These are phyloP conservation scores for Sclerurus mexicanus DNA, from an alignment of 2,113 vertebrate species.

Conservation along the genomic window DNA sequence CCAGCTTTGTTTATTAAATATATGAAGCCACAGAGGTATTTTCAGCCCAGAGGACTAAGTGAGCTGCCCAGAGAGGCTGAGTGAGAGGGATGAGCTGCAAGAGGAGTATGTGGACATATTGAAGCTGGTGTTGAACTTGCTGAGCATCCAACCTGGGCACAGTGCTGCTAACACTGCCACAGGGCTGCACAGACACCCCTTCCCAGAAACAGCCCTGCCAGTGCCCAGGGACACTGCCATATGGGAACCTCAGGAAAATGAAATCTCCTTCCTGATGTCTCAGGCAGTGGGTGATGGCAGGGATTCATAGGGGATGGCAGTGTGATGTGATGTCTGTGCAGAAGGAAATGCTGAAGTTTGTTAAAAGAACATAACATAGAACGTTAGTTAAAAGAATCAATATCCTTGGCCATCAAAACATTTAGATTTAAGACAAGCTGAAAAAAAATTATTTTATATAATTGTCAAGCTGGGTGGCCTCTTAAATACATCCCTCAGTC, in stretches of 20 bases:
- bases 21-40: not conserved
- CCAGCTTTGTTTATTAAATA: not conserved
- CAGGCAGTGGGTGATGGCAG: not conserved
- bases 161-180: not conserved
- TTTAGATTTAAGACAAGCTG: not conserved
- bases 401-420: not conserved
- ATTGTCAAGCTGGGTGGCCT: not conserved
- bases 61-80: not conserved
- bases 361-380: not conserved
- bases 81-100: not conserved
- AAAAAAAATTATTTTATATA: not conserved
- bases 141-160: rapidly evolving
- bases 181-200: not conserved
- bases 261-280: not conserved
- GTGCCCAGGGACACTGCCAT: rapidly evolving
- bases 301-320: not conserved
- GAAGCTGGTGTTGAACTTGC: not conserved
- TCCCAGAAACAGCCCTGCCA: not conserved
- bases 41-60: not conserved
- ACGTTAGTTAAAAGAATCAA: not conserved
- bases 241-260: not conserved
- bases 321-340: rapidly evolving
- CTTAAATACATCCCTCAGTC: not conserved
- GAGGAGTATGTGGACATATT: rapidly evolving
- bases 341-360: not conserved